Evolutionary conservation across 2,113 vertebrate species (phyloP), one percentile per base, ranked within the genome.

Genomic region (Scartelaos histophorus): DNA sequence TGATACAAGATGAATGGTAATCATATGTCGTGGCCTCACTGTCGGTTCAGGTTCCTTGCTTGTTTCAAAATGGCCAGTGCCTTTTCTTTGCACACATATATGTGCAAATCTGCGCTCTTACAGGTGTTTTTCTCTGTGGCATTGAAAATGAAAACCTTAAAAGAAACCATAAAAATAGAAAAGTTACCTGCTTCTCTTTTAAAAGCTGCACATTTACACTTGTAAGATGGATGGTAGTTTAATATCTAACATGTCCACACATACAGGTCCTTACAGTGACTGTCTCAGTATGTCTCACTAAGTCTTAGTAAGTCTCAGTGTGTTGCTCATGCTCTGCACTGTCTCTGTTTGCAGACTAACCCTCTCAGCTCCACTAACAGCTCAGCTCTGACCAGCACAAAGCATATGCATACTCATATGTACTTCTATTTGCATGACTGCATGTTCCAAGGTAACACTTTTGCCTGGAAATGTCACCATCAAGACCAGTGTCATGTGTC

Each of bases 391-490:
- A 16, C 66, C 64, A 67, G 66, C 61, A 29, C 67, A 80, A 74
- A 74, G 67, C 69, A n/a, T n/a, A n/a, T n/a, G n/a, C n/a, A n/a
- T n/a, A 47, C 71, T 69, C 76, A 45, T 66, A 61, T 74, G 46
- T 71, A 69, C 64, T 47, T 74, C 56, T 73, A 38, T 82, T 82
- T 88, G 89, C 90, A 92, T 89, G 87, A 74, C 62, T 83, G 91
- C 91, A 90, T 90, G 90, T 69, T 82, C 56, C 35, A 21, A 80
- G 74, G 84, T 86, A 80, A 82, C 80, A 83, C 86, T 89, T 91
- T 89, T 87, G 82, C 85, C 90, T 88, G 91, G 90, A 89, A 71
- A 90, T 91, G 87, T 90, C 88, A 89, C 83, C 60, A 35, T 80
- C 22, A 74, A 34, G 70, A 78, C 45, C 74, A 75, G 71, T 82